Conservation (phyloP, 2,888 invertebrate species). For the Metellina segmentata region DNA sequence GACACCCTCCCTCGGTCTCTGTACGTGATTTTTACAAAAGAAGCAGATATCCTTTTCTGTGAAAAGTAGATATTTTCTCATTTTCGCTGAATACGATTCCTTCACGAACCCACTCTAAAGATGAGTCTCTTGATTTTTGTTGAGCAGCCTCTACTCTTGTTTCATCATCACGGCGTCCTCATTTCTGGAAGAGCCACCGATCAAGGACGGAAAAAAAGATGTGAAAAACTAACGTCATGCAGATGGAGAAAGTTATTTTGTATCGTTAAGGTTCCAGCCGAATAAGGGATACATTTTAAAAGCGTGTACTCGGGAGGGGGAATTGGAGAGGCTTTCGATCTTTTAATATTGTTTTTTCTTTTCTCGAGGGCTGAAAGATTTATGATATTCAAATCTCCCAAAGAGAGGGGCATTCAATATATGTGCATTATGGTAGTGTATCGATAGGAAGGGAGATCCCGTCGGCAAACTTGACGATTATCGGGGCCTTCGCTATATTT, state of each 20-base stretch:
- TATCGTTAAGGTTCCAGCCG: constrained; percentile 18
- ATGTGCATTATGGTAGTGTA: constrained; percentile 51
- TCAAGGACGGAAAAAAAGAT: constrained; percentile 9
- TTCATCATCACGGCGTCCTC: constrained; percentile 24
- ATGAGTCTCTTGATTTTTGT: constrained; percentile 53
- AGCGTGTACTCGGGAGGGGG: background rate
- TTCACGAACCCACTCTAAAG: constrained; percentile 33
- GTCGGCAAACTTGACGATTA: constrained; percentile 41
- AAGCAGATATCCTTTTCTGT: constrained; percentile 56
- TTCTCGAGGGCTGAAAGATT: constrained; percentile 54
- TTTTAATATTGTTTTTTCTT: constrained; percentile 65
- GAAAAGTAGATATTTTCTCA: constrained; percentile 66
- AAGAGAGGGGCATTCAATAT: constrained; percentile 67
- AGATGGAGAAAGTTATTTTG: constrained; percentile 55
- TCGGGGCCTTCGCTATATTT: constrained; percentile 38
- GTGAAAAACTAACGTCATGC: background rate
- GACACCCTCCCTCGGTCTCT: constrained; percentile 14
- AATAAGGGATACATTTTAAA: constrained; percentile 32
- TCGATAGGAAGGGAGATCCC: constrained; percentile 46
- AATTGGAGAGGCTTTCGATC: constrained; percentile 41
- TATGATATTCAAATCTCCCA: constrained; percentile 71
- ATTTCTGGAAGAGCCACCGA: constrained; percentile 18
- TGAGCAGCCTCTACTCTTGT: constrained; percentile 32
- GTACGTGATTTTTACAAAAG: constrained; percentile 73
- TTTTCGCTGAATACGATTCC: constrained; percentile 67